Evolutionary conservation across 2,888 invertebrate species (phyloP).

Genomic region (Drosophila niveifrons): DNA sequence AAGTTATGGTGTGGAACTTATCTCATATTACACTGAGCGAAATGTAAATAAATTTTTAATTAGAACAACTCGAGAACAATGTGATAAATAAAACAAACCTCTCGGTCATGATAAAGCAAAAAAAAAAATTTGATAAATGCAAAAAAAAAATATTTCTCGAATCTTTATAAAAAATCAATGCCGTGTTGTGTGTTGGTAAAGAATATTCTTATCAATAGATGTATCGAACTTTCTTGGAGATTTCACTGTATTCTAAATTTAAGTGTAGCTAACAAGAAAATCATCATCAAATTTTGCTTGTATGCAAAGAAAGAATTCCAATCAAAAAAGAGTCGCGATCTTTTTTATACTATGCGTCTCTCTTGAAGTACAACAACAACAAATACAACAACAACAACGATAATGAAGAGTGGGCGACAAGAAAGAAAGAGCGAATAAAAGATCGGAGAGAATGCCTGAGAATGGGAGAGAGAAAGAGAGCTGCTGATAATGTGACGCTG

Average conservation of each 20-base stretch:
- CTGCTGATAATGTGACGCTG: conserved; percentile 62
- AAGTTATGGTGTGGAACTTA: background rate
- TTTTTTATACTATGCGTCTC: background rate
- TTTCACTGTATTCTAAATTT: conserved; percentile 65
- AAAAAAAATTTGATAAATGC: background rate
- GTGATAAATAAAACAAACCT: background rate
- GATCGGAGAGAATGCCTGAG: background rate
- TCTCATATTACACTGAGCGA: conserved; percentile 4
- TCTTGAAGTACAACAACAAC: conserved; percentile 9
- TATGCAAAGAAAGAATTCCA: conserved; percentile 48
- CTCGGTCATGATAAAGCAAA: background rate
- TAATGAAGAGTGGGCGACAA: conserved; percentile 29
- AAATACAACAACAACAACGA: too few species aligned
- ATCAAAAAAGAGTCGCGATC: conserved; percentile 23
- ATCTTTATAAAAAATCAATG: background rate
- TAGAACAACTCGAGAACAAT: background rate
- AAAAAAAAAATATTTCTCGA: background rate
- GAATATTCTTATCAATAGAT: conserved; percentile 22
- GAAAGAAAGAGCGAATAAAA: background rate
- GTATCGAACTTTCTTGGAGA: conserved; percentile 26
- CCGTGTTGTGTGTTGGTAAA: background rate
- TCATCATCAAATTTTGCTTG: conserved; percentile 34
- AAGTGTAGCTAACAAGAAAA: conserved; percentile 40
- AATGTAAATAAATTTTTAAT: background rate
- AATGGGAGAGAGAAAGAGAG: conserved; percentile 21